A percentile compares a stretch with the other conserved stretches of the same genome.
phyloP scores from a whole-genome alignment of 2,113 vertebrate species.

The Caranx melampygus region DNA sequence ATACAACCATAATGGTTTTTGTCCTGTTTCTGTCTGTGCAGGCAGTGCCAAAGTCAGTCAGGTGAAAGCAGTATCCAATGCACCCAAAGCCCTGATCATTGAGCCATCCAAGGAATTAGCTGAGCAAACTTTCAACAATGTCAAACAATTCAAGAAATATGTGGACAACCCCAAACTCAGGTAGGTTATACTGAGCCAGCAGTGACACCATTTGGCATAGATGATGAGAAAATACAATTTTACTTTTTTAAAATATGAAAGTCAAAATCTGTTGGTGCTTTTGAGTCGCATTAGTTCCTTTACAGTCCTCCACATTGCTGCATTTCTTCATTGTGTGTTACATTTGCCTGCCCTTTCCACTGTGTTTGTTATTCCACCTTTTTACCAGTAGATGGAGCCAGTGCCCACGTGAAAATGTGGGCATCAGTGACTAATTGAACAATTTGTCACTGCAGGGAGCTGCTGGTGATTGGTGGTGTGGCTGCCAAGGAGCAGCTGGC shows the following conservation, averaged over 20 bases:
- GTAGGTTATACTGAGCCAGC: constrained; percentile 69
- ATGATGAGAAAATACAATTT: not conserved
- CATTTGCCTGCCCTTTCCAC: not conserved
- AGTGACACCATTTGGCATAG: accelerated
- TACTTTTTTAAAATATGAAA: not conserved
- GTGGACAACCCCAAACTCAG: constrained; percentile 94
- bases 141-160: constrained; percentile 95
- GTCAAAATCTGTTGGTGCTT: too few relatives aligned
- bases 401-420: not conserved
- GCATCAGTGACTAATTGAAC: not conserved
- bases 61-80: constrained; percentile 87
- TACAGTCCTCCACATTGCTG: not conserved
- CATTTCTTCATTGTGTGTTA: not conserved
- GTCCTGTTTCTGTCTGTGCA: constrained; percentile 63
- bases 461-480: constrained; percentile 97
- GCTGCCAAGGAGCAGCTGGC: constrained; percentile 95
- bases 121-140: constrained; percentile 94
- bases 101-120: constrained; percentile 96
- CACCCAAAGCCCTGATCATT: constrained; percentile 94
- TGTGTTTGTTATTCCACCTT: constrained; percentile 5
- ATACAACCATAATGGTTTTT: not conserved
- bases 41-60: constrained; percentile 92
- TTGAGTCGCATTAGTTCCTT: too few relatives aligned
- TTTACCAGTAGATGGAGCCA: constrained; percentile 58
- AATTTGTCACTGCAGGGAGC: constrained; percentile 84